Evolutionary conservation across 2,888 invertebrate species (phyloP).

Genomic region (Melieria picta): DNA sequence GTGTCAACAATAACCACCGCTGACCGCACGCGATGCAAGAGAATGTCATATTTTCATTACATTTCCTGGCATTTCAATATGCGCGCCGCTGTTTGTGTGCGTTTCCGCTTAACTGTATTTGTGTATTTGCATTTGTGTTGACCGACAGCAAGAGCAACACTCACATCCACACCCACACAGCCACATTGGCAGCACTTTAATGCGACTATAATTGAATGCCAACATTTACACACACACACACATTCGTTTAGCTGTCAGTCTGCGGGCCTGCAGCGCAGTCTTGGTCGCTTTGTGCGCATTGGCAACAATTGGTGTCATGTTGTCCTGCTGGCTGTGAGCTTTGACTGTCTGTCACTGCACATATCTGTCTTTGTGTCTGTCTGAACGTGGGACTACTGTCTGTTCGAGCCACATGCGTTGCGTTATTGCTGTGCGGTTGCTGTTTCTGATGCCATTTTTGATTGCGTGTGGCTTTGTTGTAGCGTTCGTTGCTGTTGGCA

Average conservation of each 20-base stretch:
- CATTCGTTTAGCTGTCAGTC: neutral
- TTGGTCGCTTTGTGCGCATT: too few relatives aligned
- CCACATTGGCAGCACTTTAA: neutral
- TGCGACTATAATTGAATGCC: slow-evolving; percentile 47
- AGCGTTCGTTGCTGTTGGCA: too few relatives aligned
- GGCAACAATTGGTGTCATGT: too few relatives aligned
- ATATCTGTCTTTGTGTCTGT: too few relatives aligned
- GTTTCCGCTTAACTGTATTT: neutral
- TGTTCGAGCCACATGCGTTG: too few relatives aligned
- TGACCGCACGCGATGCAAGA: neutral
- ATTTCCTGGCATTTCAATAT: neutral
- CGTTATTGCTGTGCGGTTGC: too few relatives aligned
- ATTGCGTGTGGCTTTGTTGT: too few relatives aligned
- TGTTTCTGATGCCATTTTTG: too few relatives aligned
- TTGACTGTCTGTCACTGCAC: too few relatives aligned
- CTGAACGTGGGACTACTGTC: too few relatives aligned
- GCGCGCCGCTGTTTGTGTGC: neutral
- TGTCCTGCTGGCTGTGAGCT: too few relatives aligned
- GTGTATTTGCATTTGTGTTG: neutral
- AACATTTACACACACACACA: slow-evolving; percentile 21
- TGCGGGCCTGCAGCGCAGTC: too few relatives aligned
- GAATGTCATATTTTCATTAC: neutral
- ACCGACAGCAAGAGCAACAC: neutral
- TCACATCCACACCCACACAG: slow-evolving; percentile 19
- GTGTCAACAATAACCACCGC: slow-evolving; percentile 2